A percentile compares a stretch with the other conserved stretches of the same genome.
Evolutionary conservation across 2,797 vertebrate genomes (phyloP).

Genomic region (Odontamblyopus lacepedii): DNA sequence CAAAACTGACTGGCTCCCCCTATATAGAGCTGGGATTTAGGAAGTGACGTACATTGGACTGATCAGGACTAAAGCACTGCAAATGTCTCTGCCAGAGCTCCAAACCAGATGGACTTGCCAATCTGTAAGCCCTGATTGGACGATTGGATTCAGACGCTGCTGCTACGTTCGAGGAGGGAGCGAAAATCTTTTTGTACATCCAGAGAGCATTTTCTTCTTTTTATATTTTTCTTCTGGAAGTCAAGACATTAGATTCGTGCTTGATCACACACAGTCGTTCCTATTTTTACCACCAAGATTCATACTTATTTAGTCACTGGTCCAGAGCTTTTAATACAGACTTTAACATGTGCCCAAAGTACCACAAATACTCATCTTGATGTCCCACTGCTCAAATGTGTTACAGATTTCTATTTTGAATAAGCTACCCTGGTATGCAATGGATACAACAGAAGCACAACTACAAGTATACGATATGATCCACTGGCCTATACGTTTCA

Average conservation of each 20-base stretch:
- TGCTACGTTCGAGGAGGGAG: slow-evolving; percentile 45
- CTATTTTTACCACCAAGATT: slow-evolving; percentile 32
- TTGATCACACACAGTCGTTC: slow-evolving; percentile 36
- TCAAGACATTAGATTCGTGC: slow-evolving; percentile 28
- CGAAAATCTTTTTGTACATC: slow-evolving; percentile 16
- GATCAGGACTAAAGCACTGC: slow-evolving; percentile 21
- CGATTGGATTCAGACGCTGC: slow-evolving; percentile 53
- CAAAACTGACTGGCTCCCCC: neutral
- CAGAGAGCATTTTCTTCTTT: slow-evolving; percentile 12
- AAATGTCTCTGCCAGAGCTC: slow-evolving; percentile 31
- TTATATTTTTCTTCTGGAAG: slow-evolving; percentile 34
- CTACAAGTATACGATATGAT: slow-evolving; percentile 14
- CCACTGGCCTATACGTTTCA: slow-evolving; percentile 26
- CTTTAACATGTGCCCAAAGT: slow-evolving; percentile 33
- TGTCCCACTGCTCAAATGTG: slow-evolving; percentile 32
- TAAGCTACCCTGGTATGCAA: slow-evolving; percentile 40
- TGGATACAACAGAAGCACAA: slow-evolving; percentile 47
- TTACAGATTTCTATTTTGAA: slow-evolving; percentile 41
- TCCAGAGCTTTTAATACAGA: slow-evolving; percentile 27
- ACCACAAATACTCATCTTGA: slow-evolving; percentile 34
- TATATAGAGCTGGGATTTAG: neutral
- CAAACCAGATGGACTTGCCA: slow-evolving; percentile 36
- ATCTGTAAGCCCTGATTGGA: slow-evolving; percentile 41
- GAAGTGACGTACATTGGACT: neutral
- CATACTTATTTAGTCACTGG: slow-evolving; percentile 18